phyloP scores from a whole-genome alignment of 1,140 invertebrate genomes.

The Aphidius gifuensis region DNA sequence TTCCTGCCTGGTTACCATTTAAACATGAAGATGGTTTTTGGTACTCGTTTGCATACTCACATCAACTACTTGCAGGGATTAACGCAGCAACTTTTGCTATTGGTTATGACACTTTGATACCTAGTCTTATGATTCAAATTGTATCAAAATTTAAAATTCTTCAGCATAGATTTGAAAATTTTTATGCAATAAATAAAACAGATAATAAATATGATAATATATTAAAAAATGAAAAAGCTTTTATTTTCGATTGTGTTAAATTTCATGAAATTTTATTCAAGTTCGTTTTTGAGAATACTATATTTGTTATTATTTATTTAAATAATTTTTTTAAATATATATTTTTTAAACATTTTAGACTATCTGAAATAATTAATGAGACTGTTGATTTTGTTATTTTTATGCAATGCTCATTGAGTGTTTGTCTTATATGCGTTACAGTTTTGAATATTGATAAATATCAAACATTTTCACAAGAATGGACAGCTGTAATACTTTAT shows the following conservation, averaged over 20 bases:
- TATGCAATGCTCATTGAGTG: conserved; percentile 17
- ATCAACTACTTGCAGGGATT: conserved; percentile 16
- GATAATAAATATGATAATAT: neutral
- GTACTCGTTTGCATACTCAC: conserved; percentile 15
- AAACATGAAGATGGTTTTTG: conserved; percentile 10
- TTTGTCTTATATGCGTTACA: conserved; percentile 15
- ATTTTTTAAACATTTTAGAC: neutral
- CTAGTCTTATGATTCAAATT: conserved; percentile 17
- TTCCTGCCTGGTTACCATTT: conserved; percentile 16
- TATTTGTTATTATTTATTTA: neutral
- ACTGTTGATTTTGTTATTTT: conserved; percentile 17
- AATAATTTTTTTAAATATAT: neutral
- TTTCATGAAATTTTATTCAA: conserved; percentile 18
- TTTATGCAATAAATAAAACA: neutral
- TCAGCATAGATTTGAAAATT: conserved; percentile 14
- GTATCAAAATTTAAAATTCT: conserved; percentile 17
- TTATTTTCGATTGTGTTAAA: conserved; percentile 17
- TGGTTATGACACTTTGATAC: conserved; percentile 18
- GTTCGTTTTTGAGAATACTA: neutral
- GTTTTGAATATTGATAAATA: conserved; percentile 14
- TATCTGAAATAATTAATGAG: conserved; percentile 21
- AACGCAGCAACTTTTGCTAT: conserved; percentile 17
- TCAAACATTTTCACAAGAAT: neutral
- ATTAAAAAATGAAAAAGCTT: conserved; percentile 9
- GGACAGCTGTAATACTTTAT: neutral